Evolutionary conservation across 1,140 invertebrate genomes (phyloP).

Genomic region (Ephestia elutella): DNA sequence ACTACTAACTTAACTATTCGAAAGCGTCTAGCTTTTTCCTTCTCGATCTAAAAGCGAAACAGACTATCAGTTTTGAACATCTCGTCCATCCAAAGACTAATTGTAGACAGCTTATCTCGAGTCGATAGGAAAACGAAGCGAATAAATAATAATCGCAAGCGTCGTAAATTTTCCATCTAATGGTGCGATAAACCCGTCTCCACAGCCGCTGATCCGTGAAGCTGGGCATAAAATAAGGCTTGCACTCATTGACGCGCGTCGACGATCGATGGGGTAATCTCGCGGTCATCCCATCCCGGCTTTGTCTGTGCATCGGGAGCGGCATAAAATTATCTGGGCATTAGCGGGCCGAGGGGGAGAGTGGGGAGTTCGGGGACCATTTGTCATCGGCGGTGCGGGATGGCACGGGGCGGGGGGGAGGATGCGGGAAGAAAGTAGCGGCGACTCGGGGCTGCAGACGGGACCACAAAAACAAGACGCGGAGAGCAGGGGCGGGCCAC

Average conservation of each 20-base stretch:
- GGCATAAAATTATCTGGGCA: slow-evolving; percentile 66
- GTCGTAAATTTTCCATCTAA: slow-evolving; percentile 40
- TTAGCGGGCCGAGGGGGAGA: slow-evolving; percentile 44
- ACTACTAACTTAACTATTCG: neutral
- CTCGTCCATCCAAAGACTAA: neutral
- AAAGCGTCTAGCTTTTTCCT: neutral
- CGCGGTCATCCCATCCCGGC: slow-evolving; percentile 48
- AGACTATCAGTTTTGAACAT: neutral
- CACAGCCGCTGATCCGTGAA: slow-evolving; percentile 49
- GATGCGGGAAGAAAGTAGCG: slow-evolving; percentile 45
- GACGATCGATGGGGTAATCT: slow-evolving; percentile 54
- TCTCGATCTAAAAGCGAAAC: neutral
- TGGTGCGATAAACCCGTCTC: slow-evolving; percentile 47
- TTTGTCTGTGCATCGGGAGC: slow-evolving; percentile 49
- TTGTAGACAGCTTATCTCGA: neutral
- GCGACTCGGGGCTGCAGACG: slow-evolving; percentile 73
- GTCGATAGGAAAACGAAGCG: slow-evolving; percentile 1
- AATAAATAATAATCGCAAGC: slow-evolving; percentile 20
- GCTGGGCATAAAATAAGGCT: slow-evolving; percentile 43
- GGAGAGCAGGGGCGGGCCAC: slow-evolving; percentile 46
- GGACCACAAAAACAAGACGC: slow-evolving; percentile 66
- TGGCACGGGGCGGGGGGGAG: slow-evolving; percentile 34
- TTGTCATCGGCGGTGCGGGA: slow-evolving; percentile 58
- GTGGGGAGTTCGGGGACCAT: slow-evolving; percentile 55
- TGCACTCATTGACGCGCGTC: slow-evolving; percentile 53